Evolutionary conservation across 2,113 vertebrate genomes (phyloP), one percentile per base, ranked within the genome.

Genomic region (Pardalotus punctatus): DNA sequence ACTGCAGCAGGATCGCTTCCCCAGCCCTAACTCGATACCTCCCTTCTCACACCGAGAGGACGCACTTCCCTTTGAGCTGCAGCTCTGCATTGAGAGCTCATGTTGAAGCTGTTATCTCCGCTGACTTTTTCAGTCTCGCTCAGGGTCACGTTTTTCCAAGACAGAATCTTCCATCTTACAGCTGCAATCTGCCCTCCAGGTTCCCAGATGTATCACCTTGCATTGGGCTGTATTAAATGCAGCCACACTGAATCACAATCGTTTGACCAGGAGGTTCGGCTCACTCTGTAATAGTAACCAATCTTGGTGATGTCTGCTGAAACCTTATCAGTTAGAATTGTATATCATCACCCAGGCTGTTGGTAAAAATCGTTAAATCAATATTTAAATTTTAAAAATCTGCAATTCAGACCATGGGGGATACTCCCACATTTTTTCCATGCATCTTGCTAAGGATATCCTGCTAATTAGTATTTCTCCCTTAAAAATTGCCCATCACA

Each of bases 141-240:
- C 77, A 60, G 88, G 94, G 94, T 96, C 78, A 56, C 25, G 60
- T 88, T 95, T 96, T 95, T 95, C 93, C 93, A 92, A 92, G 83
- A 72, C 80, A 74, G 88, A 95, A 88, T 86, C 93, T 92, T 95
- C 79, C 86, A 72, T 71, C 81, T 86, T 84, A 43, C 23, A 94
- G 93, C 83, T 69, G 77, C 74, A 91, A 96, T 86, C 96, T 96
- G 94, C 88, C 80, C 91, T 81, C 69, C 3, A 5, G 64, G 91
- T 97, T 97, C 95, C 96, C 96, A 97, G 96, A 84, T 97, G 95
- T 96, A 96, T 97, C 95, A 27, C 86, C 77, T 96, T 97, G 88
- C 96, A 81, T 74, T 94, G 74, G 91, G 36, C 88, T 92, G 80
- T 88, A 94, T 97, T 97, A 96, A 96, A 91, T 95, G 94, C 80